A percentile compares a stretch with the other conserved stretches of the same genome.
Conservation (phyloP, 1,140 invertebrate genomes). For the Atopsyche davidsoni region DNA sequence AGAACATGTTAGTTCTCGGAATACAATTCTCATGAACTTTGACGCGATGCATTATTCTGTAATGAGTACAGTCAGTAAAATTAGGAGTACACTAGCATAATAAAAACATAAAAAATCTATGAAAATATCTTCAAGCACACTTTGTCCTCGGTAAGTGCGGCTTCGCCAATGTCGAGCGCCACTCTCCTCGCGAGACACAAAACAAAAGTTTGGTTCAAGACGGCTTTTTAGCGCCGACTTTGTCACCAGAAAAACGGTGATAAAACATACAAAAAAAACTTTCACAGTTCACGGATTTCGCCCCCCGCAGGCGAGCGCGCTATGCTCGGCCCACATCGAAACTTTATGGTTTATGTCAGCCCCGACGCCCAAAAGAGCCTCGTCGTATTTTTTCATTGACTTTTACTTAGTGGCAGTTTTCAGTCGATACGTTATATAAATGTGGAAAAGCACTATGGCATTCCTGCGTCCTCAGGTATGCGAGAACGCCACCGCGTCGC, state of each 20-base stretch:
- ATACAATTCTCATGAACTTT: too few species aligned
- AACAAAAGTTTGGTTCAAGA: slow-evolving; percentile 1
- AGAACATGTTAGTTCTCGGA: too few species aligned
- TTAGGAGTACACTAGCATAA: too few species aligned
- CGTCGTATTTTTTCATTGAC: slow-evolving; percentile 24
- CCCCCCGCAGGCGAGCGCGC: too few species aligned
- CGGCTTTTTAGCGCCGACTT: slow-evolving; percentile 1
- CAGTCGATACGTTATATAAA: slow-evolving; percentile 23
- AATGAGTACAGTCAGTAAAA: too few species aligned
- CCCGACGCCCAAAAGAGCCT: neutral
- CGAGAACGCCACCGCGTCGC: neutral
- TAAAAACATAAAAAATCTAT: too few species aligned
- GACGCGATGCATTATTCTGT: too few species aligned
- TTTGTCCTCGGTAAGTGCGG: too few species aligned
- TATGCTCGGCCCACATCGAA: slow-evolving; percentile 5
- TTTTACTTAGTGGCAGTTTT: slow-evolving; percentile 25
- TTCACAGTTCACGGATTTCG: too few species aligned
- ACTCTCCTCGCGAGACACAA: slow-evolving; percentile 2
- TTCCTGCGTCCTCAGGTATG: neutral
- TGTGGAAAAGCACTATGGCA: slow-evolving; percentile 19
- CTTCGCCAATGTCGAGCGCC: too few species aligned
- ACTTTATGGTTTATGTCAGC: slow-evolving; percentile 18
- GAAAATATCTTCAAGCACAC: too few species aligned
- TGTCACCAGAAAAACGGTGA: slow-evolving; percentile 2
- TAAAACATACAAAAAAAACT: slow-evolving; percentile 6